phyloP scores from a whole-genome alignment of 37 sponge, comb jelly and placozoan species.

The Geodia barretti region DNA sequence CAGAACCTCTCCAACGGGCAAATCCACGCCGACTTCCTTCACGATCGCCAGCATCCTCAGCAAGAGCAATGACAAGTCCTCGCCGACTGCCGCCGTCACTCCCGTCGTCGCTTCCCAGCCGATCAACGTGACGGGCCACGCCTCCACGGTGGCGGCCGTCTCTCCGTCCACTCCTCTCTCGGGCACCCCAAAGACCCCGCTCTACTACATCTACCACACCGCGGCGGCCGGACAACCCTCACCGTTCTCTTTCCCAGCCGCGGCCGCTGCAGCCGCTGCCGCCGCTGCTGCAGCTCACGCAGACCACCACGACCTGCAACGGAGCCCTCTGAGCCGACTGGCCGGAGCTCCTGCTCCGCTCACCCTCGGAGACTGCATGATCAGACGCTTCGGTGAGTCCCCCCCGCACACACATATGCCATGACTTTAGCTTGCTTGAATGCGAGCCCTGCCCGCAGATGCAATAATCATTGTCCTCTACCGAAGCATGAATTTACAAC shows the following conservation, averaged over 20 bases:
- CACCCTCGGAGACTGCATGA: neutral
- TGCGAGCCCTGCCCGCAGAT: too few species aligned
- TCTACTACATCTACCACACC: conserved; percentile 40
- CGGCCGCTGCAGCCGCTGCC: too few species aligned
- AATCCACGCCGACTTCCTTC: conserved; percentile 32
- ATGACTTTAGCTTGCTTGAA: too few species aligned
- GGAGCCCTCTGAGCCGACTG: neutral
- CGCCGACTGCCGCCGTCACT: neutral
- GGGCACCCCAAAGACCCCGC: neutral
- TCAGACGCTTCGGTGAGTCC: neutral
- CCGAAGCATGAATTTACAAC: neutral
- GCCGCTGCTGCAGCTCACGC: too few species aligned
- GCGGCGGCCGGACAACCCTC: conserved; percentile 7
- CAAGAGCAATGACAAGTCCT: conserved; percentile 1
- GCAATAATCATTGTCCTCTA: neutral
- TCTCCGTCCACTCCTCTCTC: conserved; percentile 47
- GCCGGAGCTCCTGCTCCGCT: conserved; percentile 32
- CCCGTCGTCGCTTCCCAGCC: conserved; percentile 7
- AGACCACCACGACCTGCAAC: conserved; percentile 18
- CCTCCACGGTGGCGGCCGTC: neutral
- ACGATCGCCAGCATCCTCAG: conserved; percentile 64
- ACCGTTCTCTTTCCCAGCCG: conserved; percentile 1
- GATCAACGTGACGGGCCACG: neutral
- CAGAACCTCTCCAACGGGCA: neutral
- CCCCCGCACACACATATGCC: too few species aligned